Conservation (phyloP, 1,140 invertebrate species). For the Carposina sasakii region DNA sequence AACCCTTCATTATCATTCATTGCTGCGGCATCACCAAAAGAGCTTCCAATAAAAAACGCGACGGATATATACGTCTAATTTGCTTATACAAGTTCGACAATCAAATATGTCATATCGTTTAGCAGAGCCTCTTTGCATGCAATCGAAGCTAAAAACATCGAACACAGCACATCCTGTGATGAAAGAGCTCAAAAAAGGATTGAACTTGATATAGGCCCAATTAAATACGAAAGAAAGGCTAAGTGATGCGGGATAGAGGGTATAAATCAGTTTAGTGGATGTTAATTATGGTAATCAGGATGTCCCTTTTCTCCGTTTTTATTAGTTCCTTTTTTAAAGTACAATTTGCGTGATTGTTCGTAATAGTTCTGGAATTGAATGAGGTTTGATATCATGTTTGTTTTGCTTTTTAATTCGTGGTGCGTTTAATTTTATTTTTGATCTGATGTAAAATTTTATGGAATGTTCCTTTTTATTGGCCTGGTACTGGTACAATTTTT, state of each 20-base stretch:
- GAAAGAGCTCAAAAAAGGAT: slow-evolving; percentile 47
- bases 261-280: slow-evolving; percentile 63
- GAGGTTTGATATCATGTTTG: too few species aligned
- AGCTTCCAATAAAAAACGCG: slow-evolving; percentile 32
- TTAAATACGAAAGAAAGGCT: slow-evolving; percentile 57
- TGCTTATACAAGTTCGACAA: slow-evolving; percentile 46
- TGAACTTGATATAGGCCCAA: slow-evolving; percentile 60
- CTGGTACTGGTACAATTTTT: too few species aligned
- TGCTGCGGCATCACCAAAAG: slow-evolving; percentile 42
- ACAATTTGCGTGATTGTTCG: slow-evolving; percentile 41
- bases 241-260: slow-evolving; percentile 54
- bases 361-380: too few species aligned
- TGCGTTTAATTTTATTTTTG: too few species aligned
- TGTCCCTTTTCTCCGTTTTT: slow-evolving; percentile 51
- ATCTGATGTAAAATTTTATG: too few species aligned
- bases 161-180: slow-evolving; percentile 52
- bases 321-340: slow-evolving; percentile 39
- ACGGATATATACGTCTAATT: slow-evolving; percentile 67
- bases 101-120: slow-evolving; percentile 65
- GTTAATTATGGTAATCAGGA: slow-evolving; percentile 68
- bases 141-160: slow-evolving; percentile 55
- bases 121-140: slow-evolving; percentile 46
- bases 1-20: slow-evolving; percentile 52
- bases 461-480: too few species aligned
- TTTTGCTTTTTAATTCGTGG: too few species aligned